Percentiles rank a stretch among this genome's conserved stretches.
phyloP scores from a whole-genome alignment of 2,888 invertebrate species.

The Agrotis segetum region DNA sequence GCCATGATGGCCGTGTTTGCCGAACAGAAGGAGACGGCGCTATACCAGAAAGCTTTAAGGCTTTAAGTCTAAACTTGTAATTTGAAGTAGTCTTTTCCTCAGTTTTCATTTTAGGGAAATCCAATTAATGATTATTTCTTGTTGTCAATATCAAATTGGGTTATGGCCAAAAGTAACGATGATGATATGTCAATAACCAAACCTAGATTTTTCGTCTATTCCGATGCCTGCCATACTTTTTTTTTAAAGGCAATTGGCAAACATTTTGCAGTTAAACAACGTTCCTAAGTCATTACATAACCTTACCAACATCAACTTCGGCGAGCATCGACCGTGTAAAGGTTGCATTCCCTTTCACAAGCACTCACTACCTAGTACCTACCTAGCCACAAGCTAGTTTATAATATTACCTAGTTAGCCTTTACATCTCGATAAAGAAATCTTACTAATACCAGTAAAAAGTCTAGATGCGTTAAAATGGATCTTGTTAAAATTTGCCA shows the following conservation, averaged over 20 bases:
- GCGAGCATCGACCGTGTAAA: constrained; percentile 19
- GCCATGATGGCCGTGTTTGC: no score
- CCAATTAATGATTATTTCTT: no score
- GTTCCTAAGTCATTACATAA: not conserved
- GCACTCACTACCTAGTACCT: not conserved
- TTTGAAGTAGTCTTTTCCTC: not conserved
- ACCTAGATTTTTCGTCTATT: not conserved
- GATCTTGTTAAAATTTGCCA: no score
- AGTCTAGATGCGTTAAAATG: no score
- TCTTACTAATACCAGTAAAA: no score
- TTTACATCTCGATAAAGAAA: not conserved
- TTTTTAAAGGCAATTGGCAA: not conserved
- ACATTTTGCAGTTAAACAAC: not conserved
- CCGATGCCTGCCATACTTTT: not conserved
- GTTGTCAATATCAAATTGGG: no score
- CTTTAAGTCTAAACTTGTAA: no score
- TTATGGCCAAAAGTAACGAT: no score
- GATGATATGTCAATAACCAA: not conserved
- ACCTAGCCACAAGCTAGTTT: not conserved
- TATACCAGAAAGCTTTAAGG: no score
- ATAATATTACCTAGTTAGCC: constrained; percentile 20
- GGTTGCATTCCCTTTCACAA: constrained; percentile 33
- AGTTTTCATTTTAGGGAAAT: not conserved
- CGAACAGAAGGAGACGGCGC: no score
- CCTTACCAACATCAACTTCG: not conserved